These are phyloP conservation scores for Syrmaticus mikado DNA, from an alignment of 2,113 vertebrate genomes.

Conservation along the genomic window DNA sequence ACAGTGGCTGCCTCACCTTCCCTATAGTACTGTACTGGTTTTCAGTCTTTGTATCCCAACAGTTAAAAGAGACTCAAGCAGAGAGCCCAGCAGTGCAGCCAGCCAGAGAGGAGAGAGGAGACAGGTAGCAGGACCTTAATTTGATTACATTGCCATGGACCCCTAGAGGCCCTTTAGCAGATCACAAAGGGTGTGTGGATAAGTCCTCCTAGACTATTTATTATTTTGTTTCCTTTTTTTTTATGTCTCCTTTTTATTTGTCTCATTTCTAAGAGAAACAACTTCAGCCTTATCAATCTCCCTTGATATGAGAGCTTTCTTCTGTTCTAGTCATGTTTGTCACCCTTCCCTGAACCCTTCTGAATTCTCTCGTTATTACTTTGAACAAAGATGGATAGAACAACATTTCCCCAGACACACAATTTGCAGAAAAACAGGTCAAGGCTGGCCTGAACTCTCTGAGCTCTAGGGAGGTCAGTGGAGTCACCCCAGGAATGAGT, in stretches of 20 bases:
- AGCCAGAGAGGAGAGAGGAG: neutral
- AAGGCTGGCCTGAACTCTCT: conserved; percentile 29
- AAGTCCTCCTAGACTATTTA: neutral
- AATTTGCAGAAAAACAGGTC: conserved; percentile 19
- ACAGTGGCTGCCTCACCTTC: neutral
- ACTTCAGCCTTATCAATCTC: neutral
- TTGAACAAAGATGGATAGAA: conserved; percentile 37
- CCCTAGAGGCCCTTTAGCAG: neutral
- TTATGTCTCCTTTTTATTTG: conserved; percentile 9
- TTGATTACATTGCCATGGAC: neutral
- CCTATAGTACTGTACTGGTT: neutral
- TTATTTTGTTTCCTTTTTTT: conserved; percentile 17
- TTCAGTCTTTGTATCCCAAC: neutral
- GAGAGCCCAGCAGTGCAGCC: neutral
- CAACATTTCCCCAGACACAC: neutral
- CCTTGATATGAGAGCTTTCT: neutral
- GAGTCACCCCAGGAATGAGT: conserved; percentile 11
- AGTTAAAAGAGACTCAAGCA: neutral
- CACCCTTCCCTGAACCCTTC: conserved; percentile 16
- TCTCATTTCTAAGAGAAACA: conserved; percentile 16
- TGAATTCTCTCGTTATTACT: conserved; percentile 22
- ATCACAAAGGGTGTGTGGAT: neutral
- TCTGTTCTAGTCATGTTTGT: neutral
- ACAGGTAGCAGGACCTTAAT: neutral
- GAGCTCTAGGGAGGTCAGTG: neutral